Base-by-base conservation (phyloP, 2,888 invertebrate genomes). In the Cremastobaeus sp. region DNA sequence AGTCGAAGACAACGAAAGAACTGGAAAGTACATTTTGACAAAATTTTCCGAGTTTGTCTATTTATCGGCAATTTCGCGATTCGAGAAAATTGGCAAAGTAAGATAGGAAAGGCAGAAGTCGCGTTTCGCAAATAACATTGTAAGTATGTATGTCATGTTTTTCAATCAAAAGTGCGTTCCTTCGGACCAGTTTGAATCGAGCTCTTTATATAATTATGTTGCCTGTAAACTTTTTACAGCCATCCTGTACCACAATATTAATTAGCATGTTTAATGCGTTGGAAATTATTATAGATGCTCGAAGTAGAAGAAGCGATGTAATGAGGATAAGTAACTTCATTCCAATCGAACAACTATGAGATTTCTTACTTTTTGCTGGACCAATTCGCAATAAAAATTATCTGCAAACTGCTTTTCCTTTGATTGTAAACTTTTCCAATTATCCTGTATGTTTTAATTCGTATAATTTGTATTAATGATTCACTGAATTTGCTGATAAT, bases 201-300 rank as follows among this genome's bases (percentile, higher is more conserved):
- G 21, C 21, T 18, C 34, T 57, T 59, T 45, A 25, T 45, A 45
- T 25, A 59, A 59, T 59, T 14, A 25, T 15, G 21, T 25, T 4
- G 11, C 35, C 34, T 39, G 39, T 48, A 39, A 48, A 59, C 43
- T 37, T 59, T 34, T 34, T 37, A 15, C 34, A 20, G 14, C 41
- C n/a, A 45, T 47, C 48, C 30, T 48, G 39, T 60, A 48, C 18
- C 28, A 18, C 37, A 59, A 59, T 59, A 37, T 30, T 60, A 60
- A 60, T 60, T 37, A 48, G 39, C 48, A 39, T 30, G 12, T 60
- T 60, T 48, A 60, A 48, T 60, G 48, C 18, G 20, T n/a, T 32
- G 39, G 39, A 37, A 37, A n/a, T n/a, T n/a, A 39, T 39, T 60
- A 39, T 30, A 39, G 39, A 48, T 60, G 48, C 32, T 32, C 60